Conservation (phyloP, 1,140 invertebrate genomes). For the Caenorhabditis latens region DNA sequence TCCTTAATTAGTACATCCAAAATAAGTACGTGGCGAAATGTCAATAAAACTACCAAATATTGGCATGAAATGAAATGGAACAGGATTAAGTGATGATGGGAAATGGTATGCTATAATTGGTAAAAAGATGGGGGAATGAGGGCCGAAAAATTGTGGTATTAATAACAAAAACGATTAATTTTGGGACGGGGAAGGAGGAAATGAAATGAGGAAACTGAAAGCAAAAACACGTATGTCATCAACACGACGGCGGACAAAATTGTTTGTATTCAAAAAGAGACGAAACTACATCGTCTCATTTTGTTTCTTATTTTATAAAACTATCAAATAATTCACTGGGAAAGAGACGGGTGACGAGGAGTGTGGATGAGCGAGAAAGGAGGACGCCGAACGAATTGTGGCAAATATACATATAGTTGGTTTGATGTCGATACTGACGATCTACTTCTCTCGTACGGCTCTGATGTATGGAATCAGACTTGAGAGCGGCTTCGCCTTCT, state of each 20-base stretch:
- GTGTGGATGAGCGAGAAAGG: conserved; percentile 3
- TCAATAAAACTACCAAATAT: conserved; percentile 55
- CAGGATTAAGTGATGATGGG: conserved; percentile 6
- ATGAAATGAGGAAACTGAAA: neutral
- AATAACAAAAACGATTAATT: conserved; percentile 43
- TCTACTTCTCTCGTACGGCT: conserved; percentile 69
- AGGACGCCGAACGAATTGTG: conserved; percentile 37
- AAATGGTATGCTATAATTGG: conserved; percentile 6
- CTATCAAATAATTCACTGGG: conserved; percentile 49
- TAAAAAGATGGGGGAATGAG: neutral
- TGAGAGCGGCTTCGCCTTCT: conserved; percentile 72
- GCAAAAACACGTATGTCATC: conserved; percentile 51
- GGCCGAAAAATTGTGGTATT: conserved; percentile 22
- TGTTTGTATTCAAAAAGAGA: conserved; percentile 37
- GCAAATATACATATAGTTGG: conserved; percentile 49
- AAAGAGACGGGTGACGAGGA: conserved; percentile 6
- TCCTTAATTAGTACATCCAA: conserved; percentile 41
- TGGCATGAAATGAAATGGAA: conserved; percentile 17
- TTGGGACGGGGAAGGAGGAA: neutral
- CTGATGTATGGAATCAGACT: conserved; percentile 75
- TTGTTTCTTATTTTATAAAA: conserved; percentile 40
- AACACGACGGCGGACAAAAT: conserved; percentile 33
- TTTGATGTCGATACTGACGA: neutral
- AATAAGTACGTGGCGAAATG: conserved; percentile 47
- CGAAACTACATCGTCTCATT: neutral